Base-by-base conservation (phyloP, 2,113 vertebrate genomes). In the Centropus bengalensis region DNA sequence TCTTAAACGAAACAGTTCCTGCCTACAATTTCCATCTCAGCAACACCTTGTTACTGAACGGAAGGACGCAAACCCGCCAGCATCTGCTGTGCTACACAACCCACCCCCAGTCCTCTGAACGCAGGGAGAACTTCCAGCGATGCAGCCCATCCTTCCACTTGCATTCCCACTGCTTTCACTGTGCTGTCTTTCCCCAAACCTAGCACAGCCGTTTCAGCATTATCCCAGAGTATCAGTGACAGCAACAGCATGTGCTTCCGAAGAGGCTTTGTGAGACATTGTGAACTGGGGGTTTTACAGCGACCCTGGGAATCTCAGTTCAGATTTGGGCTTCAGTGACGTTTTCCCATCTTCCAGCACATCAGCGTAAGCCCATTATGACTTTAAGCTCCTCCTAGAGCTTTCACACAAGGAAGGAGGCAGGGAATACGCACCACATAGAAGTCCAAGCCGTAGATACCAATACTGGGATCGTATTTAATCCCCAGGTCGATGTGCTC, bases 401-500 rank as follows among this genome's bases (percentile, higher is more conserved):
- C 74, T 27, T 47, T 49, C 44, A n/a, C 38, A 21, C 38, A 30
- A 27, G 21, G 54, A 30, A 11, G 8, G 19, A 56, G 56, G 26
- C 1, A 0, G 69, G 77, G 52, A 28, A 88, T 51, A 95, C 99
- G 96, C 96, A 99, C 99, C 98, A 99, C 99, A 1, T 99, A 99
- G 88, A 99, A 99, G 97, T 99, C 99, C 98, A 99, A 98, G 90
- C 99, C 99, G 4, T 99, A 99, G 98, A 99, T 99, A 5, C 99
- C 99, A 21, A 99, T 99, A 91, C 99, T 99, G 79, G 99, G 99
- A 89, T 99, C 99, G 0, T 99, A 99, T 96, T 99, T 99, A 94
- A 99, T 99, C 10, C 99, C 99, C 98, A 99, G 97, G 86, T 99
- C 99, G 7, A 99, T 99, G 97, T 99, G 99, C 60, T 99, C 99